Conservation (phyloP, 2,888 invertebrate species). For the Rhingia rostrata region DNA sequence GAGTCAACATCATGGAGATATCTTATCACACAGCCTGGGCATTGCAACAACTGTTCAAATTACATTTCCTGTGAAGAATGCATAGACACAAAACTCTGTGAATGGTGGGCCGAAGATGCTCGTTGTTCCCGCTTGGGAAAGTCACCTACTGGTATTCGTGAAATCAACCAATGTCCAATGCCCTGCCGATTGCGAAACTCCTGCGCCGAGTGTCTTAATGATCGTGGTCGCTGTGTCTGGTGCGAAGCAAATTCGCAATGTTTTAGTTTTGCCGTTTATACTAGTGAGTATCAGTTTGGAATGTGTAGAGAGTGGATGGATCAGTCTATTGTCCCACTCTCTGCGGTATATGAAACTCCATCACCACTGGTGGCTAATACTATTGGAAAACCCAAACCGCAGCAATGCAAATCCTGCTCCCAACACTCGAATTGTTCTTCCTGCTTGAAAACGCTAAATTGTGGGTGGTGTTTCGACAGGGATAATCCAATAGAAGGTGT, state of each 20-base stretch:
- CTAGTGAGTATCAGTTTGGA: conserved; percentile 96
- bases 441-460: conserved; percentile 92
- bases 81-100: conserved; percentile 90
- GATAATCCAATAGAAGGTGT: conserved; percentile 94
- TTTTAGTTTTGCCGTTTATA: conserved; percentile 97
- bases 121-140: conserved; percentile 92
- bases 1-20: conserved; percentile 86
- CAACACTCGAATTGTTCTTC: conserved; percentile 89
- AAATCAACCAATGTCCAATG: conserved; percentile 88
- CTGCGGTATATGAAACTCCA: conserved; percentile 45
- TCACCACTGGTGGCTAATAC: conserved; percentile 44
- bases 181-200: conserved; percentile 91
- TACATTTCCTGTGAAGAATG: conserved; percentile 94
- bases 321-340: conserved; percentile 85
- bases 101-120: conserved; percentile 96
- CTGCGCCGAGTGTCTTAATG: conserved; percentile 92
- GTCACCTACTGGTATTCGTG: conserved; percentile 87
- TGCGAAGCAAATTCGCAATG: conserved; percentile 96
- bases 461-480: conserved; percentile 96
- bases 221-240: conserved; percentile 96
- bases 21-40: conserved; percentile 90
- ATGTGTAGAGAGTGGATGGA: conserved; percentile 97
- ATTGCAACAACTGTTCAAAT: conserved; percentile 94
- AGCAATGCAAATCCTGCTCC: conserved; percentile 92
- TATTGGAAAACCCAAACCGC: conserved; percentile 77